Percentiles rank a stretch among this genome's conserved stretches.
These are phyloP conservation scores for Nesoenas mayeri DNA, from an alignment of 2,113 vertebrate species.

Conservation along the genomic window DNA sequence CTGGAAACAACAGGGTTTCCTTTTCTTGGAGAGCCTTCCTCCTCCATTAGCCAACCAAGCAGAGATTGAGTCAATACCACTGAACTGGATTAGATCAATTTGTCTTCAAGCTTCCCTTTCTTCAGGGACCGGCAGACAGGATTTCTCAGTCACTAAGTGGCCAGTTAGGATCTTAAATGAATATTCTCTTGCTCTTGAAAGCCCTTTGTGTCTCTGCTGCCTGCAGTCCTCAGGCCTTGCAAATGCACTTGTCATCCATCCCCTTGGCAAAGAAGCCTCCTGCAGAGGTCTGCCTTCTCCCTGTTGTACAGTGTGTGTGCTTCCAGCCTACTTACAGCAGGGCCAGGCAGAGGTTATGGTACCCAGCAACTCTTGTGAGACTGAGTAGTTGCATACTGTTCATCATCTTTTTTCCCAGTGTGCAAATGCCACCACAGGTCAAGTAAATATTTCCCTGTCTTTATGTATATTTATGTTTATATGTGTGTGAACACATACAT, in stretches of 20 bases:
- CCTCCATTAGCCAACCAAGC: not conserved
- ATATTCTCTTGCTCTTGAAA: not conserved
- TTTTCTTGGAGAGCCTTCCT: not conserved
- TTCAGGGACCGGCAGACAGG: not conserved
- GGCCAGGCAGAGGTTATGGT: not conserved
- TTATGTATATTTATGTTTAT: not conserved
- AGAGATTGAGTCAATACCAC: not conserved
- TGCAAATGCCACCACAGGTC: not conserved
- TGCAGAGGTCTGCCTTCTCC: not conserved
- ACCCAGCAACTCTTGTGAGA: not conserved
- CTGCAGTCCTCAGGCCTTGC: not conserved
- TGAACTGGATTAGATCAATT: not conserved
- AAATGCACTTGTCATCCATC: not conserved
- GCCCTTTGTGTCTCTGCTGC: not conserved
- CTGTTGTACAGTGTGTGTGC: not conserved
- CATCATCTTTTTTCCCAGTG: not conserved
- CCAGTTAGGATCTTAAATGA: constrained; percentile 18
- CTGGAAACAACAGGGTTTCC: not conserved
- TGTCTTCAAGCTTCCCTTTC: not conserved
- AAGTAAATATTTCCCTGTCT: not conserved
- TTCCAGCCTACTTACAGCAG: not conserved
- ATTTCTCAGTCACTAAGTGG: not conserved
- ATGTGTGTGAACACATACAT: not conserved
- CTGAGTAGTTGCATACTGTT: not conserved
- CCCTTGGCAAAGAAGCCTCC: not conserved